Base-by-base conservation (phyloP, 1,140 invertebrate genomes). In the Eumaeus atala region DNA sequence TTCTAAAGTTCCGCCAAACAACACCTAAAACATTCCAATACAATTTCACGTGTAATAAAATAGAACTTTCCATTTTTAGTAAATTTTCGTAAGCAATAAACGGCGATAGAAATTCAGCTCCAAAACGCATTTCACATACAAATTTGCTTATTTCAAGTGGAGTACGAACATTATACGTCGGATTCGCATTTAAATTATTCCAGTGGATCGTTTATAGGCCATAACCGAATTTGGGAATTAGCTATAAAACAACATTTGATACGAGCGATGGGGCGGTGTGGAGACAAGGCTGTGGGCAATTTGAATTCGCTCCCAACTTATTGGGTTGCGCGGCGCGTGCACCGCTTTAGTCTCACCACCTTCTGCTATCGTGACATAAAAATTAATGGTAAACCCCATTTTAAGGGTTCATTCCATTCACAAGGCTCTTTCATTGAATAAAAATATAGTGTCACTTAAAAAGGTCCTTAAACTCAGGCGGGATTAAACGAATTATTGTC, bases 141-240 rank as follows among this genome's bases (percentile, higher is more conserved):
- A 85, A 85, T 87, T 54, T 47, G 81, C 80, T 85, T 83, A 87
- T 87, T 85, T 85, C 70, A 67, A 72, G 78, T 79, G 78, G 82
- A 87, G 80, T 84, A 80, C 75, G 80, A 74, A 77, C 84, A 81
- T 87, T 84, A 85, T 84, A 82, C 74, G 74, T 77, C 80, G 74
- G 81, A 74, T 77, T 77, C 80, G 80, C 78, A 83, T 87, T 87
- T 87, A 87, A 87, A 87, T 87, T 85, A 87, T 87, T 83, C 84
- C 78, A 75, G 73, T 72, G 80, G 78, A 87, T 85, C 84, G 84
- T 87, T 87, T 87, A 87, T 87, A 87, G 84, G 81, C 84, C 80
- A 87, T 87, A 87, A 87, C 84, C 68, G 84, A 87, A 87, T 87
- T 87, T 85, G 84, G 84, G 84, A 87, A 87, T 87, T 87, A 87